Evolutionary conservation across 2,113 vertebrate genomes (phyloP), one percentile per base, ranked within the genome.

Genomic region (Loxodonta africana): DNA sequence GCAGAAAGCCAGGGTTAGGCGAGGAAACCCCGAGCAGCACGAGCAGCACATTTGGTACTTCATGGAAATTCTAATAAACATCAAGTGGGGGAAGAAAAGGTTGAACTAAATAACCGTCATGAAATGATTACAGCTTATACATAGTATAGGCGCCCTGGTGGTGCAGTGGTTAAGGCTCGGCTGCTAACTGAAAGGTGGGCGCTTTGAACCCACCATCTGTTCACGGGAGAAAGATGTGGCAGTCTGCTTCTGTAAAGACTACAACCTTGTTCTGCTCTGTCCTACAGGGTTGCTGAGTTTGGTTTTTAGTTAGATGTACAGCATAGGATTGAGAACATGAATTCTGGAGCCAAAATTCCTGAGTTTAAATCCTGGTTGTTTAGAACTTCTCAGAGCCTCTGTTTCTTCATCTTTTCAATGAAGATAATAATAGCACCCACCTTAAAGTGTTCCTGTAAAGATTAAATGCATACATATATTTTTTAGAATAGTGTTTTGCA

Each of bases 51-150:
- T 86, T 91, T 30, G 71, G 44, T 74, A 90, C 18, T 73, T 65
- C 46, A 83, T 37, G 23, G 46, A 41, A 91, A 48, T 86, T 78
- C 37, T 62, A 53, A 95, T 46, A 23, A 90, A 62, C 33, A 94
- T 48, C 51, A 89, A 86, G 4, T 86, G 15, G 4, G 20, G 46
- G 20, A 69, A 37, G 51, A 88, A 71, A 91, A 51, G 8, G 12
- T 28, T 80, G n/a, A 9, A 57, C 25, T 83, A 89, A 88, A 69
- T 69, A 88, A 76, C 21, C 81, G 9, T 28, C 80, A 78, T 20
- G 71, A 91, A 95, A 83, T 91, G 83, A 83, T 18, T 85, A 82
- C 18, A 46, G 51, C 26, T 96, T 83, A 83, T 51, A 62, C 95
- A 71, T 67, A 73, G 73, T 18, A 88, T 4, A 53, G 44, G 46